Percentiles rank a stretch among this genome's conserved stretches.
Evolutionary conservation across 2,113 vertebrate species (phyloP).

Genomic region (Solea solea): DNA sequence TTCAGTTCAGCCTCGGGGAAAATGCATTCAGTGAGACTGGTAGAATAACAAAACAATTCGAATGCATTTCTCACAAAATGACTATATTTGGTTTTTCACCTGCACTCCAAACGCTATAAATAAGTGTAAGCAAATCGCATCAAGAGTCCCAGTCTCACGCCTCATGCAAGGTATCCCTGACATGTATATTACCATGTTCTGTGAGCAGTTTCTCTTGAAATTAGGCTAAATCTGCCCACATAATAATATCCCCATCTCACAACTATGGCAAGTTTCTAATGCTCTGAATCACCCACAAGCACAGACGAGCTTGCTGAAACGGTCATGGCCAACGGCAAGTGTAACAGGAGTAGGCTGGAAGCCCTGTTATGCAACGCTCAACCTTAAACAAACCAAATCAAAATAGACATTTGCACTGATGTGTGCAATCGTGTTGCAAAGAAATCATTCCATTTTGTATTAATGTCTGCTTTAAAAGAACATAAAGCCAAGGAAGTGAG

Average conservation of each 20-base stretch:
- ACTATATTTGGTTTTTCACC: conserved; percentile 38
- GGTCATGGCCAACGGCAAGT: conserved; percentile 37
- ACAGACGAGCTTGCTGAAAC: conserved; percentile 59
- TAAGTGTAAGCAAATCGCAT: conserved; percentile 21
- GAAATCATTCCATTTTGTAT: conserved; percentile 3
- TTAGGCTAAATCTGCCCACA: conserved; percentile 1
- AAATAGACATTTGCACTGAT: conserved; percentile 48
- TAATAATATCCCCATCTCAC: conserved; percentile 12
- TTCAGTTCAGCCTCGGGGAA: conserved; percentile 89
- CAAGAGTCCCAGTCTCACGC: conserved; percentile 13
- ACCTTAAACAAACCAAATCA: conserved; percentile 45
- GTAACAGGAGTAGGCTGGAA: conserved; percentile 59
- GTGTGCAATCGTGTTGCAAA: conserved; percentile 31
- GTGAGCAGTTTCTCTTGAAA: conserved; percentile 11
- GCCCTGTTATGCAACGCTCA: conserved; percentile 58
- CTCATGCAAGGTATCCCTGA: conserved; percentile 22
- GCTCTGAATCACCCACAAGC: conserved; percentile 64
- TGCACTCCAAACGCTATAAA: conserved; percentile 37
- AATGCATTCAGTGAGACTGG: conserved; percentile 56
- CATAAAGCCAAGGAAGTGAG: conserved; percentile 14
- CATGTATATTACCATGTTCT: conserved; percentile 1
- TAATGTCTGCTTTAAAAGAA: conserved; percentile 2
- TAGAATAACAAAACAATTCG: conserved; percentile 39
- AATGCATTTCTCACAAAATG: conserved; percentile 35
- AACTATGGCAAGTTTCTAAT: conserved; percentile 42